Base-by-base conservation (phyloP, 2,113 vertebrate genomes). In the Holacanthus passer region DNA sequence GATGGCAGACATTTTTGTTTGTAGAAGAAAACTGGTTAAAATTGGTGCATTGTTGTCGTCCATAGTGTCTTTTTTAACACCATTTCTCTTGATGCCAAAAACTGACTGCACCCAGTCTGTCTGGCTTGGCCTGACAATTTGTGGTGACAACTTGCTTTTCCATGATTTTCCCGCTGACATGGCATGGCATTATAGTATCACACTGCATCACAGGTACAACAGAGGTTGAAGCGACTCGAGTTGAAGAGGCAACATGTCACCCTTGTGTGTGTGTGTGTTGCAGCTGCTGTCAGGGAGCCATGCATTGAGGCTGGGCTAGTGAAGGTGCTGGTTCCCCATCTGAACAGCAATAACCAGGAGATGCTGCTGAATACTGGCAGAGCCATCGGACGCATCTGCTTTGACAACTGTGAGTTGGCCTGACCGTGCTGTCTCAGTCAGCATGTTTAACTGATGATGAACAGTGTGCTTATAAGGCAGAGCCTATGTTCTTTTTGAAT, bases 361-460 rank as follows among this genome's bases (percentile, higher is more conserved):
- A 94, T 95, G 91, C 86, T 98, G 86, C 95, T 98, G 43, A 96
- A 97, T 35, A 94, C 94, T 0, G 97, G 97, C 81, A 93, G 96
- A 35, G 96, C 97, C 82, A 97, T 97, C 17, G 97, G 97, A 39
- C 95, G 95, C 13, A 97, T 98, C 92, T 97, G 97, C 81, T 97
- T 97, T 0, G 94, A 96, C 58, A 97, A 96, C 81, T 87, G 96
- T 97, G 85, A 96, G 96, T 94, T 1, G 6, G 13, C 52, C 27
- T 64, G 64, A 72, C 48, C 32, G 19, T 5, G 55, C 48, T 56
- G 27, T 29, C 32, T 59, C 22, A 9, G 50, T 73, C 67, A 37
- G 32, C 35, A 2, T 29, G 45, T 17, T 31, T 20, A 32, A 22
- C 27, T 55, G 56, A 59, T 27, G 29, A 35, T 31, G 43, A 43